phyloP scores from a whole-genome alignment of 2,888 invertebrate species.

The Platerodrilus igneus region DNA sequence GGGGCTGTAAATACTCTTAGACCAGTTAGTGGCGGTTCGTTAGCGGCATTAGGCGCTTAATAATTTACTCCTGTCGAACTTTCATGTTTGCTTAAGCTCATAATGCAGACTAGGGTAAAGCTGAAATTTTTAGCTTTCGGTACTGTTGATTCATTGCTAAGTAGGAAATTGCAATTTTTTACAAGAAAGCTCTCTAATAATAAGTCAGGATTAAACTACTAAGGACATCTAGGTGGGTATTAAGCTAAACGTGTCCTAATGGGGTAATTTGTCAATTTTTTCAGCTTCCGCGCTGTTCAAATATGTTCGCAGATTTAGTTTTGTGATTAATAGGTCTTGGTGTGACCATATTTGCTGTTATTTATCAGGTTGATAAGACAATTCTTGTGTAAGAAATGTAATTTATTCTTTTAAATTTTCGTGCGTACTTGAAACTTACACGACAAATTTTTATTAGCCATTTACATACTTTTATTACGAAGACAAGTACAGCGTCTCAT shows the following conservation, averaged over 20 bases:
- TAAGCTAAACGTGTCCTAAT: conserved; percentile 42
- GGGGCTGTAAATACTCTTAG: conserved; percentile 26
- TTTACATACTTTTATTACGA: no score
- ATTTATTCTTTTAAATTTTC: no score
- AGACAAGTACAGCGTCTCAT: no score
- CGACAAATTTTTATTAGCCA: no score
- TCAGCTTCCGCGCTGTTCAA: conserved; percentile 34
- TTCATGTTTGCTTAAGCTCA: conserved; percentile 17
- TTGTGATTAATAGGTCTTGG: conserved; percentile 24
- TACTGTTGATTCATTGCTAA: no score
- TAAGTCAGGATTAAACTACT: conserved; percentile 38
- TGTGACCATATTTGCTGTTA: conserved; percentile 23
- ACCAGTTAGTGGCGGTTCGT: conserved; percentile 22
- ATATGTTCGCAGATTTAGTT: conserved; percentile 33
- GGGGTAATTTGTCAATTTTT: conserved; percentile 42
- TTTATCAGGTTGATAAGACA: conserved; percentile 19
- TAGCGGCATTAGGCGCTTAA: conserved; percentile 28
- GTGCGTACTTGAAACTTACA: no score
- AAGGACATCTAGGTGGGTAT: conserved; percentile 34
- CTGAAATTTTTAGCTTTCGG: no score
- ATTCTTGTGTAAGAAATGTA: no score
- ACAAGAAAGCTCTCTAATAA: conserved; percentile 21
- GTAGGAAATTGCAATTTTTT: no score
- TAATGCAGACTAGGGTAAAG: conserved; percentile 6
- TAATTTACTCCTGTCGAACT: conserved; percentile 22